phyloP scores from a whole-genome alignment of 2,888 invertebrate species.

The Parelbella ahira region DNA sequence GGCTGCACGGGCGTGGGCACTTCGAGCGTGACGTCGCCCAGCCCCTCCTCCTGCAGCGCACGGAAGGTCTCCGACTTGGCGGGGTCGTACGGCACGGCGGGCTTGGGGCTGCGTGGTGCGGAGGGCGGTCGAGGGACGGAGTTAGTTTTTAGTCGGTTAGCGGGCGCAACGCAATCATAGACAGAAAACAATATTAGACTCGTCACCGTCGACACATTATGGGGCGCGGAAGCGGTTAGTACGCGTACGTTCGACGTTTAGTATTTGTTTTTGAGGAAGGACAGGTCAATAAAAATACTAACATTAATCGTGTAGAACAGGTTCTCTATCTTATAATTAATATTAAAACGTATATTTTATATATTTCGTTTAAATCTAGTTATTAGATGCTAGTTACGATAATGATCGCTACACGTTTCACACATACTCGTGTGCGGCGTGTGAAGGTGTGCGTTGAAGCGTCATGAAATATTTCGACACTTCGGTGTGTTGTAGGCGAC shows the following conservation, averaged over 20 bases:
- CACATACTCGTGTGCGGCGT: conserved; percentile 45
- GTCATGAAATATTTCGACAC: conserved; percentile 41
- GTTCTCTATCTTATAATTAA: conserved; percentile 55
- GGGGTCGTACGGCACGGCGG: conserved; percentile 90
- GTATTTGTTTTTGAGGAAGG: conserved; percentile 86
- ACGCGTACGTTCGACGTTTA: conserved; percentile 43
- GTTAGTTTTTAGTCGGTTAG: conserved; percentile 78
- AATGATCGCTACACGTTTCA: conserved; percentile 43
- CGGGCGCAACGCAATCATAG: conserved; percentile 66
- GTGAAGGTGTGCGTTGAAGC: conserved; percentile 38
- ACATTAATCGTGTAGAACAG: conserved; percentile 78
- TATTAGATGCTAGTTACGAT: conserved; percentile 31
- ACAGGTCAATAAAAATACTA: conserved; percentile 92
- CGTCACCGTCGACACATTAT: conserved; percentile 41
- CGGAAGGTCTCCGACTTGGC: conserved; percentile 93
- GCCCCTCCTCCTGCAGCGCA: conserved; percentile 89
- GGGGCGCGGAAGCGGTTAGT: conserved; percentile 64
- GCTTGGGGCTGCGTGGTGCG: conserved; percentile 79
- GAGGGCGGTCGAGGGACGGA: conserved; percentile 51
- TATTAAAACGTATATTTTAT: conserved; percentile 12
- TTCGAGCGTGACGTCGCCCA: conserved; percentile 84
- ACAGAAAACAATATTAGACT: conserved; percentile 57
- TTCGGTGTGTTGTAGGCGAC: conserved; percentile 39
- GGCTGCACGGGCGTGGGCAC: conserved; percentile 84
- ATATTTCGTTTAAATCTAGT: conserved; percentile 29